Base-by-base conservation (phyloP, 2,888 invertebrate species). In the Nudaria mundana region DNA sequence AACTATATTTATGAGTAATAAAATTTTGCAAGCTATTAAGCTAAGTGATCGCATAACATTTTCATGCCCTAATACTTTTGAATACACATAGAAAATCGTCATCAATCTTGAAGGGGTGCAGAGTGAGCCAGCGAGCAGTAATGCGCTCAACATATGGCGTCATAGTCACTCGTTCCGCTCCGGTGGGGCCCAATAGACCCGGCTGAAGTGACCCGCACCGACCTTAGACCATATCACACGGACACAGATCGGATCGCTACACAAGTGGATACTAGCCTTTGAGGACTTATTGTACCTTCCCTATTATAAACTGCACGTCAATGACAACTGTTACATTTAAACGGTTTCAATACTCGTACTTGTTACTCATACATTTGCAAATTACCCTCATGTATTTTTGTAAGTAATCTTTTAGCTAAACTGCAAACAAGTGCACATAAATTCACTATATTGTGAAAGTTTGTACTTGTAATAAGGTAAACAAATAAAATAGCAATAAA, bases 11-110 rank as follows among this genome's bases (percentile, higher is more conserved):
- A 30, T 40, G 37, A 40, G 31, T 40, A 58, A 58, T 60, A 52
- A 57, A 71, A 75, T 75, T 80, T 81, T 48, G 71, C 75, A 69
- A 71, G 66, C 76, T 77, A 83, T 84, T 85, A 77, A 63, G 64
- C 76, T 83, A 82, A 85, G 84, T 81, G 79, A 79, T 81, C 74
- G 71, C 78, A 80, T 82, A 83, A 81, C 82, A 86, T 87, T 87
- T 86, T 87, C 81, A 88, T 87, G 88, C 77, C 77, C 79, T 79
- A 76, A 76, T 87, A 85, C 84, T 62, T 79, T 79, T 74, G 75
- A 87, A 86, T 87, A 76, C 72, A 69, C 49, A 60, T 47, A 68
- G 72, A 71, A 70, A 71, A 75, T 75, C 68, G 76, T 74, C 83
- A 86, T 87, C 87, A 87, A 88, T 87, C 87, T 84, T 81, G 57